Percentiles rank a stretch among this genome's conserved stretches.
Conservation (phyloP, 1,140 invertebrate species). For the Philopotamus ludificatus region DNA sequence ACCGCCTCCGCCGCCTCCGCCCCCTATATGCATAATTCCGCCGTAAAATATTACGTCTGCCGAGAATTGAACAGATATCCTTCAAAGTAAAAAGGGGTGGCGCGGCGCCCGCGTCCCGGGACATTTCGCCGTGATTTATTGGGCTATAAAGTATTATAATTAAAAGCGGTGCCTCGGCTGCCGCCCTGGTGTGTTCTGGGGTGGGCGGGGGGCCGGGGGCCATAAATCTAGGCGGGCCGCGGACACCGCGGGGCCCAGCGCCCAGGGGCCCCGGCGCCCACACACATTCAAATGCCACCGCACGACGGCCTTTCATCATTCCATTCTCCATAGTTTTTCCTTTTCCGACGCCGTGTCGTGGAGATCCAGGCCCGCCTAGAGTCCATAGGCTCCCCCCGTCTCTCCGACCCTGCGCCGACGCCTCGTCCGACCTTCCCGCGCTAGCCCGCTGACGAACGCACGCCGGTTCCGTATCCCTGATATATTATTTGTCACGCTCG, state of each 20-base stretch:
- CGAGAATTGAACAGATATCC: conserved; percentile 43
- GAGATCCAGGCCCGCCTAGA: conserved; percentile 15
- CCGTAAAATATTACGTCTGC: conserved; percentile 43
- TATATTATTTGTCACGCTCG: too few species aligned
- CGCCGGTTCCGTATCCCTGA: too few species aligned
- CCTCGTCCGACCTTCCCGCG: neutral
- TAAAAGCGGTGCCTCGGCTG: conserved; percentile 52
- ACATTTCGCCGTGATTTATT: conserved; percentile 53
- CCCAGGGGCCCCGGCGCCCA: conserved; percentile 29
- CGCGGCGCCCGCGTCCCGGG: conserved; percentile 40
- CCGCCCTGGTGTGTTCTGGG: conserved; percentile 41
- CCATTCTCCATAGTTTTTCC: conserved; percentile 40
- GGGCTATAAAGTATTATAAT: conserved; percentile 60
- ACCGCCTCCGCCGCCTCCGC: conserved; percentile 5
- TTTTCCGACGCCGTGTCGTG: conserved; percentile 33
- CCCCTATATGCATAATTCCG: conserved; percentile 41
- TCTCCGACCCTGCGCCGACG: conserved; percentile 16
- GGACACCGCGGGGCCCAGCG: conserved; percentile 25
- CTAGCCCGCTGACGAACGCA: neutral
- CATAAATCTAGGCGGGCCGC: conserved; percentile 40
- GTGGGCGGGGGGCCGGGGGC: conserved; percentile 39
- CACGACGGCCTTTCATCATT: conserved; percentile 42
- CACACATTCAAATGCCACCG: conserved; percentile 42
- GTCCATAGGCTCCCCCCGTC: neutral
- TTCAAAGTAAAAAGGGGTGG: conserved; percentile 43